Conservation (phyloP, 1,140 invertebrate genomes). For the Papilio polyxenes region DNA sequence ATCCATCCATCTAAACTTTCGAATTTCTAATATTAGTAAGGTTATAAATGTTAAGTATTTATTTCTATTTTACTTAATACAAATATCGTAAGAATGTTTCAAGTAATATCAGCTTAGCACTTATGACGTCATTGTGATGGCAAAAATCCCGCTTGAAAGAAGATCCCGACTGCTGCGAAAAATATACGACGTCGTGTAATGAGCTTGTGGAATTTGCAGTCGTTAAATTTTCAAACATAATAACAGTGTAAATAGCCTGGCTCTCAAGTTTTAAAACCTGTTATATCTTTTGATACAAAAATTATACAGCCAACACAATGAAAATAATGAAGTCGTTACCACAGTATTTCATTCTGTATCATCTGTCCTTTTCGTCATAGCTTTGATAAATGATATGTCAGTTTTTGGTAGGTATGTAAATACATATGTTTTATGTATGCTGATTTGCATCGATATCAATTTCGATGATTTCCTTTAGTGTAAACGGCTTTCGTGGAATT, state of each 20-base stretch:
- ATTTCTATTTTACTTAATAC: neutral
- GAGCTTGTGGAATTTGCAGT: conserved; percentile 12
- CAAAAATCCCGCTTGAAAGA: conserved; percentile 19
- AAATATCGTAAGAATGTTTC: neutral
- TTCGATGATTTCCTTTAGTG: no score
- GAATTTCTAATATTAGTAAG: no score
- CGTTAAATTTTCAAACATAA: conserved; percentile 27
- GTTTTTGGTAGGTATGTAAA: no score
- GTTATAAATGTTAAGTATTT: neutral
- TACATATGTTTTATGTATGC: no score
- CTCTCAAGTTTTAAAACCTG: conserved; percentile 8
- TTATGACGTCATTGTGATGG: neutral
- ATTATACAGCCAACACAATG: neutral
- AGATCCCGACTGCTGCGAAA: conserved; percentile 12
- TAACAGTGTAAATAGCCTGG: neutral
- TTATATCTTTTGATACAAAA: neutral
- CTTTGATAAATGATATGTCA: no score
- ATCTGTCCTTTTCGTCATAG: no score
- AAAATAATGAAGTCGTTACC: neutral
- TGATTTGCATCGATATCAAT: no score
- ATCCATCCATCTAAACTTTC: no score
- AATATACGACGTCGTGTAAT: conserved; percentile 29
- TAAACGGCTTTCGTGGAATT: no score
- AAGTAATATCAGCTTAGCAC: conserved; percentile 22
- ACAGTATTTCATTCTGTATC: neutral